These are phyloP conservation scores for Diplazon laetatorius DNA, from an alignment of 2,888 invertebrate genomes.

Conservation along the genomic window DNA sequence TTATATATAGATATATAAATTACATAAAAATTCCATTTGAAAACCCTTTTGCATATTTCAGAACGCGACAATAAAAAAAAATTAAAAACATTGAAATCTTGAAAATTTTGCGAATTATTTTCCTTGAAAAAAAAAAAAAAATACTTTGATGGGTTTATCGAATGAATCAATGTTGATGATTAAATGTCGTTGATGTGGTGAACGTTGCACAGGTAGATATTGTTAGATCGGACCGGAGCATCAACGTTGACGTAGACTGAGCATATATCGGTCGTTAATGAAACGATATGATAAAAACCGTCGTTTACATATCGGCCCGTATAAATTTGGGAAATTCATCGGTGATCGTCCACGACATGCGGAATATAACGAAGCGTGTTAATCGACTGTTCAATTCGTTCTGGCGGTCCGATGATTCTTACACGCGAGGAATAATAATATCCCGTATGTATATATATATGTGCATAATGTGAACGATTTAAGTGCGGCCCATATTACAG, in stretches of 20 bases:
- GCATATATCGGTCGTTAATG: neutral
- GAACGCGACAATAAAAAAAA: too few species aligned
- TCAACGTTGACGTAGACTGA: neutral
- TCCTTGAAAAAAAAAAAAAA: too few species aligned
- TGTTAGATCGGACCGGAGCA: neutral
- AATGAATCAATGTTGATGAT: too few species aligned
- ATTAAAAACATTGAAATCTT: too few species aligned
- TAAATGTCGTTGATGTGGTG: too few species aligned
- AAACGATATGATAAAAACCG: constrained; percentile 33
- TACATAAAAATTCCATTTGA: too few species aligned
- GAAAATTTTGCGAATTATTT: too few species aligned
- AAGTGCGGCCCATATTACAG: constrained; percentile 71
- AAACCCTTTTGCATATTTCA: too few species aligned
- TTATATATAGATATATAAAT: too few species aligned
- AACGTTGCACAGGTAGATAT: too few species aligned
- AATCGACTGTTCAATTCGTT: constrained; percentile 70
- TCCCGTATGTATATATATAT: neutral
- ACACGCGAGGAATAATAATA: constrained; percentile 52
- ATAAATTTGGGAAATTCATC: constrained; percentile 29
- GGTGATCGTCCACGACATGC: constrained; percentile 12
- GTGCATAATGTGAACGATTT: constrained; percentile 71
- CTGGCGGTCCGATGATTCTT: constrained; percentile 41
- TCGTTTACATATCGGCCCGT: constrained; percentile 12
- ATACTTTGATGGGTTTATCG: too few species aligned
- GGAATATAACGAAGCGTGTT: constrained; percentile 70